Evolutionary conservation across 2,797 vertebrate genomes (phyloP).

Genomic region (Lacerta agilis): DNA sequence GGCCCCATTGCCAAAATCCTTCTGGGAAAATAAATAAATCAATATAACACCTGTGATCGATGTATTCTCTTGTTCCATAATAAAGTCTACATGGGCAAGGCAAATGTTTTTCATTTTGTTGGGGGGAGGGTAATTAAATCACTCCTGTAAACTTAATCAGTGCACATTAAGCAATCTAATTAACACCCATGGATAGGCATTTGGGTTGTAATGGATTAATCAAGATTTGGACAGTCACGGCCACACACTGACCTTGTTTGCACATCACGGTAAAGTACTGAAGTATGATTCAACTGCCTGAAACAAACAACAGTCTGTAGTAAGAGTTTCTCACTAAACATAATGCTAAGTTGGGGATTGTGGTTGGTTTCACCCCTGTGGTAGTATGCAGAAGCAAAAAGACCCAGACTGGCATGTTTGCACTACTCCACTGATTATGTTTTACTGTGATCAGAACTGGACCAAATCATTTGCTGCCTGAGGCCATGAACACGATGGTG

Average conservation of each 20-base stretch:
- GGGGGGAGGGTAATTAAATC: slow-evolving; percentile 35
- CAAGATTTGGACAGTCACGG: slow-evolving; percentile 14
- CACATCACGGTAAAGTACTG: neutral
- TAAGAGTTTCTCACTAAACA: too few species aligned
- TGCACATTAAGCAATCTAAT: slow-evolving; percentile 70
- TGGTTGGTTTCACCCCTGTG: too few species aligned
- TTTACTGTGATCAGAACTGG: too few species aligned
- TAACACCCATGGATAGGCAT: slow-evolving; percentile 59
- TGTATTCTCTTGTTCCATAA: slow-evolving; percentile 44
- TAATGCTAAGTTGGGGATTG: too few species aligned
- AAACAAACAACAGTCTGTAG: too few species aligned
- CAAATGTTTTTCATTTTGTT: slow-evolving; percentile 44
- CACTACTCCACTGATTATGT: too few species aligned
- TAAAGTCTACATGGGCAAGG: slow-evolving; percentile 38
- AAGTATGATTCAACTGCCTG: neutral
- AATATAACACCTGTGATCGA: slow-evolving; percentile 7
- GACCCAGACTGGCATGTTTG: too few species aligned
- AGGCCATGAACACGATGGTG: too few species aligned
- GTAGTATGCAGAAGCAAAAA: too few species aligned
- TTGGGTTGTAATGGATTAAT: slow-evolving; percentile 60
- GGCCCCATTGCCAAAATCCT: neutral
- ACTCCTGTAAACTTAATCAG: slow-evolving; percentile 63
- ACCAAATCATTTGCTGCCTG: too few species aligned
- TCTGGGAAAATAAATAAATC: slow-evolving; percentile 38
- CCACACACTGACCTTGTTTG: neutral